Conservation (phyloP, 2,888 invertebrate species). For the Drosophila macrospina region DNA sequence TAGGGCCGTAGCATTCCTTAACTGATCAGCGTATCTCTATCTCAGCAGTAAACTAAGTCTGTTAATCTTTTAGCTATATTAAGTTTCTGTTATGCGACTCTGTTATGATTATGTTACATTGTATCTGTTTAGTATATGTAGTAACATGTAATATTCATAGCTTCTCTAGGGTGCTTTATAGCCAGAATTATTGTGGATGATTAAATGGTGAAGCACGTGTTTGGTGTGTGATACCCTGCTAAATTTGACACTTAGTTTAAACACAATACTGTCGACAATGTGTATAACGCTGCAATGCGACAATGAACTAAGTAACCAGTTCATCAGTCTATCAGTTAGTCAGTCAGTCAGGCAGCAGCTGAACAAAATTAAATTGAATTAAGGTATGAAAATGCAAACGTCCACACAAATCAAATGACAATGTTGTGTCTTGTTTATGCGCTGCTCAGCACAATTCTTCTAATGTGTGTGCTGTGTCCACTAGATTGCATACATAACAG, state of each 20-base stretch:
- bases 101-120: too few species aligned
- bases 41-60: background rate
- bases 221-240: constrained; percentile 66
- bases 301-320: constrained; percentile 30
- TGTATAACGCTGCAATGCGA: constrained; percentile 36
- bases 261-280: constrained; percentile 30
- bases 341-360: constrained; percentile 5
- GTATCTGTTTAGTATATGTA: too few species aligned
- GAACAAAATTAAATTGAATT: constrained; percentile 68
- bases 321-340: constrained; percentile 6
- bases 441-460: constrained; percentile 33
- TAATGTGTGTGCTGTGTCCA: constrained; percentile 17
- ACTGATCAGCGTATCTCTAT: background rate
- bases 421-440: constrained; percentile 45
- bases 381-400: constrained; percentile 73
- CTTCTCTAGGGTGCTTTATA: background rate
- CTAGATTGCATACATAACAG: constrained; percentile 30
- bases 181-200: background rate
- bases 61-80: background rate
- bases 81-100: background rate
- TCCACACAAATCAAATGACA: constrained; percentile 77
- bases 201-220: constrained; percentile 60
- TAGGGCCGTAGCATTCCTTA: background rate
- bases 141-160: background rate
- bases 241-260: constrained; percentile 74